A percentile compares a stretch with the other conserved stretches of the same genome.
Conservation (phyloP, 1,140 invertebrate genomes). For the Laupala kohalensis region DNA sequence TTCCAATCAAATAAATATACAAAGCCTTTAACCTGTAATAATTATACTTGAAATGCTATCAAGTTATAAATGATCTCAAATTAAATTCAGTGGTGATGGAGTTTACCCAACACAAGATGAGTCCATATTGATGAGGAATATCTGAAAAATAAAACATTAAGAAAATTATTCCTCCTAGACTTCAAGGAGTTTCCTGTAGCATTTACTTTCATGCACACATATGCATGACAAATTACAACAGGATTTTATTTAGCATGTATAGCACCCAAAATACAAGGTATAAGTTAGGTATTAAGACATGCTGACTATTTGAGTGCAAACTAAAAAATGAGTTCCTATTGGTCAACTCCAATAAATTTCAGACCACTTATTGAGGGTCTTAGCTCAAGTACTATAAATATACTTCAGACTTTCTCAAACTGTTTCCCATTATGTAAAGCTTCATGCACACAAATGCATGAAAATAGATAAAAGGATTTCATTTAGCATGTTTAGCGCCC, state of each 20-base stretch:
- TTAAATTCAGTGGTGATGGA: background rate
- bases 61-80: background rate
- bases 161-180: background rate
- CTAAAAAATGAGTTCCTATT: no score
- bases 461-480: no score
- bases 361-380: no score
- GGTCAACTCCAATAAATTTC: no score
- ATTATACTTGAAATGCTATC: background rate
- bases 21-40: conserved; percentile 1
- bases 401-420: no score
- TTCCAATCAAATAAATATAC: conserved; percentile 9
- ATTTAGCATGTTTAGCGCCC: conserved; percentile 9
- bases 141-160: background rate
- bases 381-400: no score
- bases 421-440: no score
- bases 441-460: no score
- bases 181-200: background rate
- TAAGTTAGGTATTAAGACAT: conserved; percentile 9
- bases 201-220: no score
- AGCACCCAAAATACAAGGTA: conserved; percentile 2
- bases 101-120: background rate
- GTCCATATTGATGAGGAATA: background rate
- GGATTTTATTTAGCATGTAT: conserved; percentile 3
- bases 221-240: no score
- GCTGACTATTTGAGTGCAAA: no score